Evolutionary conservation across 2,888 invertebrate species (phyloP).

Genomic region (Lingula anatina): DNA sequence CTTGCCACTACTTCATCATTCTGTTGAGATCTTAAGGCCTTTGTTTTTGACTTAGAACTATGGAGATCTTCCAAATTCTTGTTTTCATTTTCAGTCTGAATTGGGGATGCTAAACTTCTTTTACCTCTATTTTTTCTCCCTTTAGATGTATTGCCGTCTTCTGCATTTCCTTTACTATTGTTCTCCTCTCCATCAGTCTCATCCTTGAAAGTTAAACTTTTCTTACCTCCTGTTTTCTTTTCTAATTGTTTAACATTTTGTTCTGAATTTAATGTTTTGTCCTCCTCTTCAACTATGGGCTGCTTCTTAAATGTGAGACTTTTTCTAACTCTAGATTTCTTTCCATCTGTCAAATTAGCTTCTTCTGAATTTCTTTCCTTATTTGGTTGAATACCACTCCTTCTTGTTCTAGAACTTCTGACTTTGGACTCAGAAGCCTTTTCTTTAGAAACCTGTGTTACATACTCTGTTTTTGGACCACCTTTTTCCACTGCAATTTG

Average conservation of each 20-base stretch:
- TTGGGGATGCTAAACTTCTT: too few species aligned
- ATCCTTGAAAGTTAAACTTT: neutral
- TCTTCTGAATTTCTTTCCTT: neutral
- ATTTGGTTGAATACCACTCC: neutral
- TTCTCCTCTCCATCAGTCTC: neutral
- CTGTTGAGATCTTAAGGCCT: neutral
- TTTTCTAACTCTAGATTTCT: too few species aligned
- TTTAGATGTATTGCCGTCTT: neutral
- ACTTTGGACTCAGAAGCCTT: neutral
- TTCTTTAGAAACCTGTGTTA: neutral
- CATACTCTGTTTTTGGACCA: neutral
- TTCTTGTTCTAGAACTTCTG: slow-evolving; percentile 1
- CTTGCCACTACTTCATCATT: neutral
- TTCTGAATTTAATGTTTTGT: neutral
- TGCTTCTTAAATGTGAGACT: too few species aligned
- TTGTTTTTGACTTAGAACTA: too few species aligned
- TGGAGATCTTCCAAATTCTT: too few species aligned
- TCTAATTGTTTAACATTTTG: neutral
- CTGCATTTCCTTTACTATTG: neutral
- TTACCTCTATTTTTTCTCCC: neutral
- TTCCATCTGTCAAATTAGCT: neutral
- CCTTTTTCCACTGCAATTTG: neutral
- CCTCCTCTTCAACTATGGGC: neutral
- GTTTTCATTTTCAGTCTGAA: too few species aligned
- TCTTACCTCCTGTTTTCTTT: neutral